Base-by-base conservation (phyloP, 2,797 vertebrate genomes). In the Prunella strophiata region DNA sequence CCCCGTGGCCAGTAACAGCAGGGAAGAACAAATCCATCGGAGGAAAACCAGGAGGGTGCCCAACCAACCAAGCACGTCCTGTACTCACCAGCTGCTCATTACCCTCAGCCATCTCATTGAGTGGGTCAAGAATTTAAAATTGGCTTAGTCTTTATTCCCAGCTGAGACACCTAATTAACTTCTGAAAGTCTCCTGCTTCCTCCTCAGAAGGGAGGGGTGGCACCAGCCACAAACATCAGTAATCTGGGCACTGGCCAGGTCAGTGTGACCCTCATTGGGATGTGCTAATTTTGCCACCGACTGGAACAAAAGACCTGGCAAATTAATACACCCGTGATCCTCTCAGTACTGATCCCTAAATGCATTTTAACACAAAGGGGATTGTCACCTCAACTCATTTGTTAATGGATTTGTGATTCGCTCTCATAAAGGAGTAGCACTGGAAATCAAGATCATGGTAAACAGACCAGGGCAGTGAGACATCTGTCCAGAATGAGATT, bases 371-470 rank as follows among this genome's bases (percentile, higher is more conserved):
- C 88, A 90, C 88, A 96, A 97, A 96, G 91, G 89, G 66, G 96
- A 96, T 96, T 97, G 88, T 95, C 52, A 88, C 96, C 89, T 96
- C 93, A 77, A 96, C 94, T 93, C 85, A 89, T 95, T 96, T 95
- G 93, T 96, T 97, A 97, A 96, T 94, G 94, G 94, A 88, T 94
- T 84, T 78, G 94, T 75, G 94, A 96, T 97, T 72, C 29, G 58
- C 71, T 81, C 73, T 90, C 92, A 93, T 50, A 74, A 27, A 88
- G 87, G 74, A 93, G 81, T 40, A 81, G 83, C 63, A 66, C 48
- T 88, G 86, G 77, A 95, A 97, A 96, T 95, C 58, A 94, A 95
- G 94, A 94, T 83, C 70, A 63, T 23, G 71, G 84, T 89, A 93
- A 94, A 94, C 85, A 95, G 88, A 68, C 38, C 61, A 80, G 78